A percentile compares a stretch with the other conserved stretches of the same genome.
Evolutionary conservation across 92 coral and sea anemone genomes (phyloP).

Genomic region (Phenganax marumi): DNA sequence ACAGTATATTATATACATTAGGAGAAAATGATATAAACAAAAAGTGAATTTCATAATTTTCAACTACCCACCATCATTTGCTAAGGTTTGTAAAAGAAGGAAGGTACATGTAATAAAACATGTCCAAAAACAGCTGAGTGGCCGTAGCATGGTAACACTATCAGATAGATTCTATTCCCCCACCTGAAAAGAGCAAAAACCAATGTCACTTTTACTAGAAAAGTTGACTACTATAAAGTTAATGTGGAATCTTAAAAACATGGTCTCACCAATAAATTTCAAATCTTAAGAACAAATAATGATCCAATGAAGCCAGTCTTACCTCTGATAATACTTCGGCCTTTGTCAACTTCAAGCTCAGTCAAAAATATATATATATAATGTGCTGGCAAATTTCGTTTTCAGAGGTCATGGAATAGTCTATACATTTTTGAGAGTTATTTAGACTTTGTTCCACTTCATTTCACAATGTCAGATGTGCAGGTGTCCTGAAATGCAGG

Average conservation of each 20-base stretch:
- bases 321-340: too few relatives aligned
- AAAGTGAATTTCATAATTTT: not conserved
- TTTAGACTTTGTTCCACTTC: not conserved
- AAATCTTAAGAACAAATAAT: too few relatives aligned
- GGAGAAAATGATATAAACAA: not conserved
- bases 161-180: not conserved
- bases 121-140: not conserved
- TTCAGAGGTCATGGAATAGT: not conserved
- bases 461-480: constrained; percentile 21
- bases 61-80: not conserved
- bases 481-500: constrained; percentile 8
- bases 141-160: not conserved
- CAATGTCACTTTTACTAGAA: not conserved
- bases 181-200: not conserved
- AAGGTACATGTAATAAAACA: not conserved
- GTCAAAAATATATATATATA: not conserved
- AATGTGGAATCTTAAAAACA: not conserved
- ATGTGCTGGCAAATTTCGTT: not conserved
- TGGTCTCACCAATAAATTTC: too few relatives aligned
- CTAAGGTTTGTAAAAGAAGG: not conserved
- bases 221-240: not conserved
- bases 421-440: not conserved
- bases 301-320: too few relatives aligned
- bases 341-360: too few relatives aligned
- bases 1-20: too few relatives aligned